Percentiles rank a stretch among this genome's conserved stretches.
These are phyloP conservation scores for Zalophus californianus DNA, from an alignment of 2,797 vertebrate species.

Conservation along the genomic window DNA sequence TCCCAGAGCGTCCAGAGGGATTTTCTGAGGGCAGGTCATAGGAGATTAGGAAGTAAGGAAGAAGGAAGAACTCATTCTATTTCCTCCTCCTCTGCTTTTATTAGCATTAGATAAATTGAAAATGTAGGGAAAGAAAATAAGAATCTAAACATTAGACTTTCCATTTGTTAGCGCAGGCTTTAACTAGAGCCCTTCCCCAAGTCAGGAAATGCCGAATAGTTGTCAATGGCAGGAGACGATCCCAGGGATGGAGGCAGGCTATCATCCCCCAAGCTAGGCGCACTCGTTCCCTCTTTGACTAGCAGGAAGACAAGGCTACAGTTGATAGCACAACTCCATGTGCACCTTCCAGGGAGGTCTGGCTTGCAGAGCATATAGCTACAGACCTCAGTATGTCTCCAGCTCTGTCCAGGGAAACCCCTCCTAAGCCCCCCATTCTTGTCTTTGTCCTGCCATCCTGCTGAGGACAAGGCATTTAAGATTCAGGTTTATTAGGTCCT, in stretches of 20 bases:
- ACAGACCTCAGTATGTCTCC: background rate
- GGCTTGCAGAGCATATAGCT: background rate
- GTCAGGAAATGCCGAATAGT: background rate
- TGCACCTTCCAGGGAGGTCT: background rate
- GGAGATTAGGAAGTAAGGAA: background rate
- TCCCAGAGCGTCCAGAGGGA: background rate
- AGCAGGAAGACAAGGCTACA: background rate
- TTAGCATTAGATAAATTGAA: background rate
- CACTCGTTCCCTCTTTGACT: background rate
- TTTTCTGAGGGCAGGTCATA: background rate
- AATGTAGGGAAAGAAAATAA: background rate
- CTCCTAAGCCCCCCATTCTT: background rate
- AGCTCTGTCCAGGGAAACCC: background rate
- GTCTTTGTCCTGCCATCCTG: background rate
- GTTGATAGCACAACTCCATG: background rate
- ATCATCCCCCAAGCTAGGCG: background rate
- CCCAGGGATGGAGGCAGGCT: background rate
- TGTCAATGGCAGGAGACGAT: background rate
- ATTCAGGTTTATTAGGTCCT: background rate
- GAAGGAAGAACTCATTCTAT: background rate
- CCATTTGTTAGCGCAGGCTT: background rate
- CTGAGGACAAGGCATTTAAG: background rate
- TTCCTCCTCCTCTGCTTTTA: background rate
- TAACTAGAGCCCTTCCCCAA: background rate
- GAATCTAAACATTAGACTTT: background rate